A percentile compares a stretch with the other conserved stretches of the same genome.
Conservation (phyloP, 2,113 vertebrate genomes). For the Malurus alboscapulatus region DNA sequence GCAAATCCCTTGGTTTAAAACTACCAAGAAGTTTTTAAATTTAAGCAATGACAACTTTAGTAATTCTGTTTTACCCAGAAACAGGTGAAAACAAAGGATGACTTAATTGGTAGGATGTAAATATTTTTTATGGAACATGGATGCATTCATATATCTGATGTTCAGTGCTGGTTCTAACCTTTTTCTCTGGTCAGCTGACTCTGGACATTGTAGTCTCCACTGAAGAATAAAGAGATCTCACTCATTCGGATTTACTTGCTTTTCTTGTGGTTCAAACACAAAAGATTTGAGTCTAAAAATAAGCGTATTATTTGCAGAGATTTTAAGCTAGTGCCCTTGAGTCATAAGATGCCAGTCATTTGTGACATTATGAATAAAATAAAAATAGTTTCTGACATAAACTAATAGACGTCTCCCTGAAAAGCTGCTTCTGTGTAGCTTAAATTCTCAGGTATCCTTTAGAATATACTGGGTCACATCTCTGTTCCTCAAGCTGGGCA, state of each 20-base stretch:
- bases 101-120: not conserved
- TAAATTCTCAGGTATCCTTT: not conserved
- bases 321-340: not conserved
- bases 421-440: not conserved
- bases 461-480: not conserved
- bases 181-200: not conserved
- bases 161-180: not conserved
- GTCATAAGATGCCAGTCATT: not conserved
- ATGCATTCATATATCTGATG: not conserved
- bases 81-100: rapidly evolving
- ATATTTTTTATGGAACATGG: not conserved
- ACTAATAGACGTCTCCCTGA: not conserved
- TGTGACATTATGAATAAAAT: not conserved
- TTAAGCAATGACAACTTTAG: not conserved
- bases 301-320: not conserved
- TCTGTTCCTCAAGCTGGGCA: not conserved
- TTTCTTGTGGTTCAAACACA: not conserved
- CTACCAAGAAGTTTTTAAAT: not conserved
- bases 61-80: not conserved
- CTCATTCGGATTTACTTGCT: not conserved
- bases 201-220: rapidly evolving
- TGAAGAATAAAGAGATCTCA: not conserved
- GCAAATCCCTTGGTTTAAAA: not conserved
- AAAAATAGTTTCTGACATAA: not conserved
- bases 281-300: not conserved